These are phyloP conservation scores for Pachymerium ferrugineum DNA, from an alignment of 2,888 invertebrate genomes.

Conservation along the genomic window DNA sequence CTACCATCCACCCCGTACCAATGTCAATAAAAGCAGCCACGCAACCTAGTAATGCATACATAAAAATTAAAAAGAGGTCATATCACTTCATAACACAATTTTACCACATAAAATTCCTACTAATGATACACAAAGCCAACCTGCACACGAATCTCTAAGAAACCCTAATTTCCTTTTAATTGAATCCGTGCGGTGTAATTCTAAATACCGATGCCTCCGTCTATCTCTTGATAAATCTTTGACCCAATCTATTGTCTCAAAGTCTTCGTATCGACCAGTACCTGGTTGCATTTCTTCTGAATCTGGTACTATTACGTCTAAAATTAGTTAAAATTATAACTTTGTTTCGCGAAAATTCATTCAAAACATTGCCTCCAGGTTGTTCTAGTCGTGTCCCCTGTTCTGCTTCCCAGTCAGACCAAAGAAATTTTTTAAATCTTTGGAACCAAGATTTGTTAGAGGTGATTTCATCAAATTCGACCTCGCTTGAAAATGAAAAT, in stretches of 20 bases:
- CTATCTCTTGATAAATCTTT: slow-evolving; percentile 54
- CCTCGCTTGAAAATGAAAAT: background rate
- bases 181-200: background rate
- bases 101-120: slow-evolving; percentile 53
- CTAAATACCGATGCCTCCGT: slow-evolving; percentile 48
- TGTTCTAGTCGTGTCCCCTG: background rate
- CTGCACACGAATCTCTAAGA: slow-evolving; percentile 54
- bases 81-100: too few species aligned
- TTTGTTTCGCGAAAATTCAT: background rate
- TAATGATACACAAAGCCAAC: slow-evolving; percentile 55
- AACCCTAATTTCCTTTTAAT: slow-evolving; percentile 46
- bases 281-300: slow-evolving; percentile 29
- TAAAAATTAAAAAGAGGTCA: too few species aligned
- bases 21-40: slow-evolving; percentile 41
- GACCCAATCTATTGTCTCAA: slow-evolving; percentile 58
- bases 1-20: slow-evolving; percentile 52
- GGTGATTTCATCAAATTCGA: background rate
- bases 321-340: background rate
- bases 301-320: background rate
- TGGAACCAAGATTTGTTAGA: background rate
- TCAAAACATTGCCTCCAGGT: background rate
- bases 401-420: background rate
- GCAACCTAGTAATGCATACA: slow-evolving; percentile 33
- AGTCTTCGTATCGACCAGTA: slow-evolving; percentile 52
- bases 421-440: background rate